Percentiles rank a stretch among this genome's conserved stretches.
These are phyloP conservation scores for Oligia strigilis DNA, from an alignment of 2,888 invertebrate genomes.

Conservation along the genomic window DNA sequence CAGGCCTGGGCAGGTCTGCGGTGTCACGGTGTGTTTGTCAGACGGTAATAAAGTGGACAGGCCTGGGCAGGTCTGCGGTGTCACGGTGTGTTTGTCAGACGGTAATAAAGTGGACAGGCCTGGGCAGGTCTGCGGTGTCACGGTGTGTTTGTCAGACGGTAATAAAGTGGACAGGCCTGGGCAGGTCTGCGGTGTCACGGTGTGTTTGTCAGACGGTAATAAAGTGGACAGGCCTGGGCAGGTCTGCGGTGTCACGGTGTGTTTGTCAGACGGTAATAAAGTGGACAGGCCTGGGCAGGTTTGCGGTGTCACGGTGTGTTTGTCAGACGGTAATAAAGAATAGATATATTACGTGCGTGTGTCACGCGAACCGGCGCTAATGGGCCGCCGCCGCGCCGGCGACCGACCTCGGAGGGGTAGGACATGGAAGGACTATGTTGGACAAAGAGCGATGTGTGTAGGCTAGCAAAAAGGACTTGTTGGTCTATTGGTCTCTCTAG, in stretches of 20 bases:
- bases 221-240: too few species aligned
- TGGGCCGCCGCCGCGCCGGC: not conserved
- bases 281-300: too few species aligned
- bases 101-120: constrained; percentile 32
- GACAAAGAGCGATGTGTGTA: too few species aligned
- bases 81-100: constrained; percentile 7
- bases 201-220: constrained; percentile 23
- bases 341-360: constrained; percentile 47
- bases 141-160: constrained; percentile 12
- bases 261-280: constrained; percentile 25
- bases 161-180: too few species aligned
- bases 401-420: not conserved
- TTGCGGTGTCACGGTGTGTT: not conserved
- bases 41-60: constrained; percentile 29
- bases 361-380: constrained; percentile 43
- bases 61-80: constrained; percentile 16
- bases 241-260: not conserved
- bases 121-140: constrained; percentile 11
- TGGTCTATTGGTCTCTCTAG: too few species aligned
- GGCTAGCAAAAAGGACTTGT: too few species aligned
- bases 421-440: constrained; percentile 5
- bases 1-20: constrained; percentile 21
- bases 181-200: constrained; percentile 5
- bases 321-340: constrained; percentile 33
- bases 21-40: constrained; percentile 1